phyloP scores from a whole-genome alignment of 2,888 invertebrate species.

The Nomada flava region DNA sequence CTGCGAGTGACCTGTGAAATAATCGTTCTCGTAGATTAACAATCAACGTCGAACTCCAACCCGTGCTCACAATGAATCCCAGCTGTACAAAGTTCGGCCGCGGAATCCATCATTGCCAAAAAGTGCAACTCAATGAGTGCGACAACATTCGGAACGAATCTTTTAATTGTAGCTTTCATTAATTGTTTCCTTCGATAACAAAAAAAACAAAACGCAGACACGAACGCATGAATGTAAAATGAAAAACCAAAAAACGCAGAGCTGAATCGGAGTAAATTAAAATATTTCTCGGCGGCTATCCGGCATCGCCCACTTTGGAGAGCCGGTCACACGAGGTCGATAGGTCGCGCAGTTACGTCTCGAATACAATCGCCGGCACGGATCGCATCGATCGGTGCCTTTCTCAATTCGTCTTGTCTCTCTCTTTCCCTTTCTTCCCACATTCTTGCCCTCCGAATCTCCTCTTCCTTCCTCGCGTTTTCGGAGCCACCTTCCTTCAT shows the following conservation, averaged over 20 bases:
- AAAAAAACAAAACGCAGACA: no score
- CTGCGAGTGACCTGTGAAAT: background rate
- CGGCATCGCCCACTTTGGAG: constrained; percentile 34
- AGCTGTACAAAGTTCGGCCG: no score
- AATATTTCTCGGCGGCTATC: no score
- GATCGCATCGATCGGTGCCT: constrained; percentile 65
- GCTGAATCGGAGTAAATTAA: no score
- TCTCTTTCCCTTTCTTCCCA: background rate
- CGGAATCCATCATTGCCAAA: no score
- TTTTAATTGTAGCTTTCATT: background rate
- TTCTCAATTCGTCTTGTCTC: background rate
- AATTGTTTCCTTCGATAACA: background rate
- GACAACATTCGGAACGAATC: background rate
- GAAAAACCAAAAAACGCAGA: no score
- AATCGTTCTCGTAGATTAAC: background rate
- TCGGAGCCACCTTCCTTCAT: constrained; percentile 13
- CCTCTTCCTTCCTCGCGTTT: background rate
- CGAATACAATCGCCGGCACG: constrained; percentile 62
- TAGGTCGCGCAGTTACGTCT: constrained; percentile 66
- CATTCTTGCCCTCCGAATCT: background rate
- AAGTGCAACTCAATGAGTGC: no score
- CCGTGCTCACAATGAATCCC: no score
- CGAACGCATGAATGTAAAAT: no score
- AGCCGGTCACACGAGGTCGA: constrained; percentile 62
- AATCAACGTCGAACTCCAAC: background rate